Evolutionary conservation across 2,797 vertebrate species (phyloP).

Genomic region (Siniperca undulata): DNA sequence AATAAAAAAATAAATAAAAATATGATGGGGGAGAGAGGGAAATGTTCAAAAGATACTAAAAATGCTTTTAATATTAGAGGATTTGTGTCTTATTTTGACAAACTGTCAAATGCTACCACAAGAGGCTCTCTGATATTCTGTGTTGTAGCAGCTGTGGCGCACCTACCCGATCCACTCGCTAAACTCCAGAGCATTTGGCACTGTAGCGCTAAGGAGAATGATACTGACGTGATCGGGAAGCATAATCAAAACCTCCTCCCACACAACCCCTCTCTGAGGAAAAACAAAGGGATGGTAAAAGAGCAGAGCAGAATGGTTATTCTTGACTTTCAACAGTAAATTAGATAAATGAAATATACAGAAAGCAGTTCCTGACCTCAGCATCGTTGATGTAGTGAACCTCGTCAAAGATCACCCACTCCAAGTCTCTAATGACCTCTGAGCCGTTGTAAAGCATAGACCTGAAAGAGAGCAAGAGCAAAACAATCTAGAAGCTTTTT

Average conservation of each 20-base stretch:
- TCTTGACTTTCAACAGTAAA: neutral
- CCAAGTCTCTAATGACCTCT: constrained; percentile 93
- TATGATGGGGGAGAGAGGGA: rapidly evolving
- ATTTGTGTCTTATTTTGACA: too few species aligned
- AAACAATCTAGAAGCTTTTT: neutral
- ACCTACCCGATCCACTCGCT: constrained; percentile 95
- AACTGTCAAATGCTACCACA: neutral
- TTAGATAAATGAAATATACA: too few species aligned
- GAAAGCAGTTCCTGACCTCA: constrained; percentile 83
- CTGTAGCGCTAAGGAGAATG: constrained; percentile 93
- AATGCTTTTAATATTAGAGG: neutral
- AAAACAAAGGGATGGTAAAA: neutral
- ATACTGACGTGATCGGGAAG: constrained; percentile 95
- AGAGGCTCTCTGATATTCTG: neutral
- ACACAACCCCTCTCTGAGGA: constrained; percentile 92
- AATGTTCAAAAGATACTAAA: constrained; percentile 16
- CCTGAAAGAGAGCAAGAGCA: constrained; percentile 70
- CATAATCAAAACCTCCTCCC: constrained; percentile 97
- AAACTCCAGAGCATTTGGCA: constrained; percentile 94
- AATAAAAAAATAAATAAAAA: neutral
- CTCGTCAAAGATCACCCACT: constrained; percentile 97
- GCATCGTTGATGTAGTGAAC: constrained; percentile 96
- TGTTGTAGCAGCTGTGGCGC: neutral
- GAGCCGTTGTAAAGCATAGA: constrained; percentile 97
- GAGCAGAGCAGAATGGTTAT: neutral